Percentiles rank a stretch among this genome's conserved stretches.
These are phyloP conservation scores for Trinectes maculatus DNA, from an alignment of 2,113 vertebrate species.

Conservation along the genomic window DNA sequence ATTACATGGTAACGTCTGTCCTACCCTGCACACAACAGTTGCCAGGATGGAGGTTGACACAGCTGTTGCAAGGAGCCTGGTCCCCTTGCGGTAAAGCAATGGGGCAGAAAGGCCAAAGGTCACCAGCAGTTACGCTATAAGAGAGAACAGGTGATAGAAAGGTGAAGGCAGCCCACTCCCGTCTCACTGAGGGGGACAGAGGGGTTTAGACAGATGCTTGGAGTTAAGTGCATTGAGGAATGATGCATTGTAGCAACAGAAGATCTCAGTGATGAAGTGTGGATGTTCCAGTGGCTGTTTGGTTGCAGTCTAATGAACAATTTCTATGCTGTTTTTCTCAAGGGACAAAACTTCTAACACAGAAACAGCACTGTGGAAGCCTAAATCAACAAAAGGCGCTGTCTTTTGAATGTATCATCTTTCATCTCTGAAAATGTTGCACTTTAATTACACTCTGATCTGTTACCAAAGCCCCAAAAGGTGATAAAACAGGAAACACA, in stretches of 20 bases:
- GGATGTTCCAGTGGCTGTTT: neutral
- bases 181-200: constrained; percentile 20
- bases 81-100: constrained; percentile 68
- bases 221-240: constrained; percentile 11
- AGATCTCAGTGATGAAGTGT: constrained; percentile 1
- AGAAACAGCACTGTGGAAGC: neutral
- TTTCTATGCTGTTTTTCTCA: neutral
- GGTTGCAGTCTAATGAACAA: no score
- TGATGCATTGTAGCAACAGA: neutral
- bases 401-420: neutral
- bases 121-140: constrained; percentile 76
- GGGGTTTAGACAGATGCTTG: constrained; percentile 24
- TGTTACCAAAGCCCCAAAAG: constrained; percentile 42
- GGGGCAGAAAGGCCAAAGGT: constrained; percentile 79
- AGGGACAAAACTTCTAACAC: neutral
- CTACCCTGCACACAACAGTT: constrained; percentile 80
- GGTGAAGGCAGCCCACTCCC: constrained; percentile 56
- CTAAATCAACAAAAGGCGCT: neutral
- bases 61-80: constrained; percentile 78
- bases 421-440: neutral
- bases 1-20: constrained; percentile 65
- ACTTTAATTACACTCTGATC: constrained; percentile 4
- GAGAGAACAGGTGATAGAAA: constrained; percentile 81
- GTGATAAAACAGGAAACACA: constrained; percentile 71
- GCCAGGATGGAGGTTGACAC: constrained; percentile 80